A percentile compares a stretch with the other conserved stretches of the same genome.
phyloP scores from a whole-genome alignment of 2,113 vertebrate genomes.

The Stegostoma tigrinum region DNA sequence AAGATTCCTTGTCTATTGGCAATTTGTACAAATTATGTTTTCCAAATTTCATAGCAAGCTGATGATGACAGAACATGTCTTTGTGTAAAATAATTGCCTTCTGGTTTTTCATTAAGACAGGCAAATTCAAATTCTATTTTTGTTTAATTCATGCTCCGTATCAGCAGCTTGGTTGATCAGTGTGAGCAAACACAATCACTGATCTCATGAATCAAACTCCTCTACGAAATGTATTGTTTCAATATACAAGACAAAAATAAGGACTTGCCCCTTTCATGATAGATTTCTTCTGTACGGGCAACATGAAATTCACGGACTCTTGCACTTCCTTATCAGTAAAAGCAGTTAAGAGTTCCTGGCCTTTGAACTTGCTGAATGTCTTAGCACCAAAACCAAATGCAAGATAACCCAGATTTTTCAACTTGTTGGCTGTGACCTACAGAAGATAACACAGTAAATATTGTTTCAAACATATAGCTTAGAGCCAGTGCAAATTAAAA shows the following conservation, averaged over 20 bases:
- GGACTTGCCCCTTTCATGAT: slow-evolving; percentile 3
- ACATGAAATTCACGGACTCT: background rate
- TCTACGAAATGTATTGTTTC: background rate
- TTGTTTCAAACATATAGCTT: background rate
- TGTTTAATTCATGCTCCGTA: background rate
- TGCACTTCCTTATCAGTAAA: background rate
- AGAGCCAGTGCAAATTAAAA: background rate
- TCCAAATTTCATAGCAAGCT: background rate
- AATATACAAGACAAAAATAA: background rate
- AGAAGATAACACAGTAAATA: background rate
- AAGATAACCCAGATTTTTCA: background rate
- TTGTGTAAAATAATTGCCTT: background rate
- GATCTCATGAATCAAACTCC: background rate
- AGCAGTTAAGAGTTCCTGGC: background rate
- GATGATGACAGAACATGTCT: background rate
- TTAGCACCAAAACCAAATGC: background rate
- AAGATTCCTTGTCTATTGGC: background rate
- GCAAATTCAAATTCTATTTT: background rate
- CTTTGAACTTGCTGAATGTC: background rate
- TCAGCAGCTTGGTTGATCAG: background rate
- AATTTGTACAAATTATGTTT: background rate
- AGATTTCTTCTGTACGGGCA: background rate
- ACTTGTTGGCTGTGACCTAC: background rate
- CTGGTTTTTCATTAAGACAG: background rate
- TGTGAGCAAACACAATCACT: background rate